Evolutionary conservation across 2,888 invertebrate genomes (phyloP).

Genomic region (Eumerus sabulonum): DNA sequence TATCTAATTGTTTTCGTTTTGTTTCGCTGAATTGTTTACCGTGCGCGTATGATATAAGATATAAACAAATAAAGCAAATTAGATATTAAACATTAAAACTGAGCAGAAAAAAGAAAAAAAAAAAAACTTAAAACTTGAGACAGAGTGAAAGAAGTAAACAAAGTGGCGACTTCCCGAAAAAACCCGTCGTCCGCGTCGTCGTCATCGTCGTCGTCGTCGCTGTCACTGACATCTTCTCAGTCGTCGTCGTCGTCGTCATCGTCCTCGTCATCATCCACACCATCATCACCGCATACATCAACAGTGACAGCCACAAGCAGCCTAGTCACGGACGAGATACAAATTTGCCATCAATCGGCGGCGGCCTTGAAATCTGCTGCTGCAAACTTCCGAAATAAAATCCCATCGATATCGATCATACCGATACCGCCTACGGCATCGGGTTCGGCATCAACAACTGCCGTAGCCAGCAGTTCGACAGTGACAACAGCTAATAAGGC

Average conservation of each 20-base stretch:
- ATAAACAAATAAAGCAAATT: neutral
- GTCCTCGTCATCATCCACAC: constrained; percentile 50
- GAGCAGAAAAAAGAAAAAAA: neutral
- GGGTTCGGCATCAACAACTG: constrained; percentile 62
- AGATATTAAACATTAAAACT: neutral
- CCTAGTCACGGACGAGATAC: constrained; percentile 63
- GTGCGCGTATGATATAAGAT: too few species aligned
- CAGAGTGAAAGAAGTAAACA: constrained; percentile 54
- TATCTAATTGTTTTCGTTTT: constrained; percentile 42
- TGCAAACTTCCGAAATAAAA: constrained; percentile 75
- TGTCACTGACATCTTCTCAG: constrained; percentile 32
- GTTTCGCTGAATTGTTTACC: neutral
- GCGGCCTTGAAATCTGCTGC: constrained; percentile 67
- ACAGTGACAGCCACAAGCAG: constrained; percentile 45
- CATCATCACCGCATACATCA: constrained; percentile 48
- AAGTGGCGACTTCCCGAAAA: constrained; percentile 71
- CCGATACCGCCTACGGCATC: constrained; percentile 73
- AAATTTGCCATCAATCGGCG: constrained; percentile 65
- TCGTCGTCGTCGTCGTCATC: constrained; percentile 46
- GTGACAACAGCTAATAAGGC: constrained; percentile 72
- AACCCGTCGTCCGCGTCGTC: constrained; percentile 62
- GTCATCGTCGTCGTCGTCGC: constrained; percentile 54
- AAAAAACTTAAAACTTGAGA: constrained; percentile 16
- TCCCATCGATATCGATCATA: constrained; percentile 78
- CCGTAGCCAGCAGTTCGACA: constrained; percentile 49